These are phyloP conservation scores for Oenanthe melanoleuca DNA, from an alignment of 2,113 vertebrate genomes.

Conservation along the genomic window DNA sequence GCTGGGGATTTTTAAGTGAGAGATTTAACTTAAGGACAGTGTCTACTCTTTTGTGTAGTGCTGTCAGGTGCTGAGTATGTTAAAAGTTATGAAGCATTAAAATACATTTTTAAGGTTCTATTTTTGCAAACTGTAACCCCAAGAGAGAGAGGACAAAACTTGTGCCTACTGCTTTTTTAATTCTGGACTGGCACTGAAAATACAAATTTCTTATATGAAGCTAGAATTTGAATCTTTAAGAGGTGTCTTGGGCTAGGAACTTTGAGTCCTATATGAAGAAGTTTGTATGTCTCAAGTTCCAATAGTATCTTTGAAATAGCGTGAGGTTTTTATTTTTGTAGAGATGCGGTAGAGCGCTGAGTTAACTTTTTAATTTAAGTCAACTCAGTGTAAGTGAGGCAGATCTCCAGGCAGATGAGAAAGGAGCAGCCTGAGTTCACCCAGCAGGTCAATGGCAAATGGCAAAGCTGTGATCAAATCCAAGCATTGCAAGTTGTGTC, in stretches of 20 bases:
- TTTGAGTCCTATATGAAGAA: background rate
- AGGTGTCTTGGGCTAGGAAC: background rate
- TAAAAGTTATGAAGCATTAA: background rate
- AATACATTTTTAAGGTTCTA: background rate
- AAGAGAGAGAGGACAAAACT: background rate
- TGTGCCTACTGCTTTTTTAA: background rate
- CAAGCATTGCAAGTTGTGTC: background rate
- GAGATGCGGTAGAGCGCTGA: background rate
- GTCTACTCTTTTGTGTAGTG: background rate
- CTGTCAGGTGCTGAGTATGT: rapidly evolving
- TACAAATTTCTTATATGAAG: background rate
- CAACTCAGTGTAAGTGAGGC: background rate
- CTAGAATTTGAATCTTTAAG: background rate
- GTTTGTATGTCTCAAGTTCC: background rate
- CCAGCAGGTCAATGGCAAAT: background rate
- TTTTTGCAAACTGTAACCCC: background rate
- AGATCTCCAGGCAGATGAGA: background rate
- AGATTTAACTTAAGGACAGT: background rate
- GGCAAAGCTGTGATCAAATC: background rate
- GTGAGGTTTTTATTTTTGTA: background rate
- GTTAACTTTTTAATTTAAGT: background rate
- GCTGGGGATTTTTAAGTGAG: background rate
- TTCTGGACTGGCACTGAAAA: background rate
- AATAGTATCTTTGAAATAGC: background rate
- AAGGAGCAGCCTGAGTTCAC: background rate